A percentile compares a stretch with the other conserved stretches of the same genome.
phyloP scores from a whole-genome alignment of 2,888 invertebrate genomes.

The Linnaemya vulpina region DNA sequence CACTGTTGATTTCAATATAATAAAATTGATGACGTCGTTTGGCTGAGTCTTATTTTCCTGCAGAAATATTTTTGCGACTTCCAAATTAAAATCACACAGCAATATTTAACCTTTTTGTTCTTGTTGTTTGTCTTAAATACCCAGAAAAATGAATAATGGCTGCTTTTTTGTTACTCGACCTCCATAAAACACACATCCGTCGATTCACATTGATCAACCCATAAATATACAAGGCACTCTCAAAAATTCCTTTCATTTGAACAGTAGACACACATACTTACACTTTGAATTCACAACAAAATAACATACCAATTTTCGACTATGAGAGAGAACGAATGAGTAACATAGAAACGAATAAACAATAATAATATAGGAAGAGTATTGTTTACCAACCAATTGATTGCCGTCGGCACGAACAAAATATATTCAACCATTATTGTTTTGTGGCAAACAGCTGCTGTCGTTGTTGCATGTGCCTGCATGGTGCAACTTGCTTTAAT shows the following conservation, averaged over 20 bases:
- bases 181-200: conserved; percentile 80
- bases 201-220: conserved; percentile 81
- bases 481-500: conserved; percentile 46
- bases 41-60: not conserved
- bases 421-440: conserved; percentile 42
- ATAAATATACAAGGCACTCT: conserved; percentile 76
- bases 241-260: conserved; percentile 65
- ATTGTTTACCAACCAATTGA: conserved; percentile 73
- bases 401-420: conserved; percentile 73
- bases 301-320: conserved; percentile 62
- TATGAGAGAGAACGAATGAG: conserved; percentile 73
- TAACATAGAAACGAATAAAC: conserved; percentile 72
- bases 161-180: conserved; percentile 77
- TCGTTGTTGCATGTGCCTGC: conserved; percentile 38
- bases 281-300: conserved; percentile 33
- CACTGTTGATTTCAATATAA: conserved; percentile 58
- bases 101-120: conserved; percentile 30
- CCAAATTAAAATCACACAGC: conserved; percentile 56
- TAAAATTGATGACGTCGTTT: conserved; percentile 61
- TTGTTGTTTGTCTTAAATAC: conserved; percentile 63
- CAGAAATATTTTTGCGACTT: conserved; percentile 51
- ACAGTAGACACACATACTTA: conserved; percentile 17
- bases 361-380: conserved; percentile 33
- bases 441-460: conserved; percentile 48
- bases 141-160: conserved; percentile 82